Base-by-base conservation (phyloP, 2,797 vertebrate genomes). In the Lepidocolaptes lacrymiger region DNA sequence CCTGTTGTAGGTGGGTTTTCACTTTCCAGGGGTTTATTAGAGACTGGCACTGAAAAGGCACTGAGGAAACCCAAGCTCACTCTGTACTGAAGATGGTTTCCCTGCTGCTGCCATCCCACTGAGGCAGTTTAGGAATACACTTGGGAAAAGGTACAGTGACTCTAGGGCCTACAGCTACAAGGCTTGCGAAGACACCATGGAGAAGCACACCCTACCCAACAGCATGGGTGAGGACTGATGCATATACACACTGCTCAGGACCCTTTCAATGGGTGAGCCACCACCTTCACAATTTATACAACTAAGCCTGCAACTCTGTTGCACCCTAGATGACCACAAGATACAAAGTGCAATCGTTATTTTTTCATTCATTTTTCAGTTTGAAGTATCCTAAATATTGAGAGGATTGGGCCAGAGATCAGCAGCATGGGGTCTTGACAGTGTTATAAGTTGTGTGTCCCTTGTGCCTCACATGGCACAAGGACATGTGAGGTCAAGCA, bases 401-500 rank as follows among this genome's bases (percentile, higher is more conserved):
- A 93, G 59, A 86, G 39, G 80, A 69, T 4, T 59, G 66, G 63
- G 88, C 66, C 26, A 11, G 48, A 79, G 74, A 76, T 91, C 26
- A 86, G 26, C 51, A 49, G 48, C 3, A 1, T 26, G n/a, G 67
- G 83, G 67, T 94, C 86, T 79, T 76, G 95, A 95, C 95, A 95
- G 28, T 19, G 55, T 66, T 69, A 39, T 97, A 94, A 97, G 69
- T 95, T 97, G 93, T 96, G 89, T 81, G 39, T 52, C 39, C 74
- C 44, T n/a, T n/a, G n/a, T n/a, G n/a, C n/a, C n/a, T n/a, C n/a
- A n/a, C 55, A 79, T 49, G 88, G 66, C 48, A 55, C 23, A 73
- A 59, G 36, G 85, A 91, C 77, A 69, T 0, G 0, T 39, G 88
- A 93, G 94, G 80, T 80, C 90, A 91, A 79, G 55, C 51, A 73